These are phyloP conservation scores for Synaphobranchus kaupii DNA, from an alignment of 2,797 vertebrate species.

Conservation along the genomic window DNA sequence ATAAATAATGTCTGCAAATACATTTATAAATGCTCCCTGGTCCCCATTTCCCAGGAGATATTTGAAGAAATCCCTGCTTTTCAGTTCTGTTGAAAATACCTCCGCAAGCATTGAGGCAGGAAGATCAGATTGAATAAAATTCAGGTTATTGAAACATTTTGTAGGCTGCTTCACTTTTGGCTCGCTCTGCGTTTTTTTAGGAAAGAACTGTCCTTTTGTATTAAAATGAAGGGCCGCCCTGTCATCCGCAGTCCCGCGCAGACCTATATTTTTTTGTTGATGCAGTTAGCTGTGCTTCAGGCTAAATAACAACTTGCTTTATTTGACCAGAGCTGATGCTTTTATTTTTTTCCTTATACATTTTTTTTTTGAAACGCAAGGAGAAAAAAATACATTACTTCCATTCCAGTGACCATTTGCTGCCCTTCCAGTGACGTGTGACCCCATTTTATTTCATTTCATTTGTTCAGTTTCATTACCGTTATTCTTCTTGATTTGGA, in stretches of 20 bases:
- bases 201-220: constrained; percentile 79
- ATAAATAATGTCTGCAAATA: constrained; percentile 43
- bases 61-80: constrained; percentile 39
- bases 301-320: constrained; percentile 78
- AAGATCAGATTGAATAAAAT: constrained; percentile 64
- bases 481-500: constrained; percentile 72
- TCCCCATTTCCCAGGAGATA: constrained; percentile 35
- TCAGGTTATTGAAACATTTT: constrained; percentile 58
- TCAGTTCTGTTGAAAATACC: constrained; percentile 45
- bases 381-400: constrained; percentile 65
- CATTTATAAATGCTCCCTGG: constrained; percentile 31
- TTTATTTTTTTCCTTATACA: constrained; percentile 51
- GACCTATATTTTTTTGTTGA: constrained; percentile 69
- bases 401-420: constrained; percentile 76
- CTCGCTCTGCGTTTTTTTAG: constrained; percentile 74
- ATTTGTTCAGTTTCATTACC: constrained; percentile 79
- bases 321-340: constrained; percentile 72
- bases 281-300: constrained; percentile 70
- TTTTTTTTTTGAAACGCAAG: constrained; percentile 65
- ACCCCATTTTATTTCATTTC: constrained; percentile 81
- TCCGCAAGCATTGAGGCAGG: constrained; percentile 40
- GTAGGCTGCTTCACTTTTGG: constrained; percentile 56
- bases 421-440: constrained; percentile 83
- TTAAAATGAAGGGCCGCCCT: constrained; percentile 72
- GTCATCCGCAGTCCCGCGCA: constrained; percentile 67